Percentiles rank a stretch among this genome's conserved stretches.
These are phyloP conservation scores for Falco concolor DNA, from an alignment of 2,797 vertebrate species.

Conservation along the genomic window DNA sequence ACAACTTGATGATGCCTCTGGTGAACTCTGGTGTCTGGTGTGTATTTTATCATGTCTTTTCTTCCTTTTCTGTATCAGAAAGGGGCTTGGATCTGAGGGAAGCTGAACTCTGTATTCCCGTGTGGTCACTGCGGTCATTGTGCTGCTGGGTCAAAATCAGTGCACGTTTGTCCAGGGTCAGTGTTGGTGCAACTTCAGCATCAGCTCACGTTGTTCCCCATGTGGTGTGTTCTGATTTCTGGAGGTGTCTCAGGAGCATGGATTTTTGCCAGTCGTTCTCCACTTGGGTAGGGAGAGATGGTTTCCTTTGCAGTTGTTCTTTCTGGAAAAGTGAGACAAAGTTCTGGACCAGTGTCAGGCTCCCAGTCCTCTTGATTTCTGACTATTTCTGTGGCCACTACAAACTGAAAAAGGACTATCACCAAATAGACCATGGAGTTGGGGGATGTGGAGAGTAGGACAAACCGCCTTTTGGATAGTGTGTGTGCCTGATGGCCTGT, in stretches of 20 bases:
- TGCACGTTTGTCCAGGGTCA: neutral
- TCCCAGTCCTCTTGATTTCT: neutral
- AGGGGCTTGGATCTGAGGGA: neutral
- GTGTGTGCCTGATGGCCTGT: neutral
- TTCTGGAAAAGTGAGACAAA: neutral
- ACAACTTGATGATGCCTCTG: neutral
- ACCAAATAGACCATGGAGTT: neutral
- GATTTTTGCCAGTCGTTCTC: neutral
- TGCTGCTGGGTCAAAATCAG: neutral
- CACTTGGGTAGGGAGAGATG: neutral
- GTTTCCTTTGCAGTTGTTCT: neutral
- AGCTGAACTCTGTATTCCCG: neutral
- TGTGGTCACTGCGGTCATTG: neutral
- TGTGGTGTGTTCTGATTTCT: neutral
- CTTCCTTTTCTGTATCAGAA: neutral
- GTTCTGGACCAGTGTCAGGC: neutral
- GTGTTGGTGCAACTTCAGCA: neutral
- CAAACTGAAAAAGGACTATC: neutral
- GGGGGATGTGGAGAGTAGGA: neutral
- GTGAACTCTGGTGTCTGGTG: neutral
- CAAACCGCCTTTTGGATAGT: neutral
- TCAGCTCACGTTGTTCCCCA: neutral
- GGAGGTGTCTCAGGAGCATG: neutral
- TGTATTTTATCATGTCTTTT: neutral
- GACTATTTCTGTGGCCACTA: neutral